Evolutionary conservation across 2,888 invertebrate species (phyloP), one percentile per base, ranked within the genome.

Genomic region (Bursaphelenchus okinawaensis): DNA sequence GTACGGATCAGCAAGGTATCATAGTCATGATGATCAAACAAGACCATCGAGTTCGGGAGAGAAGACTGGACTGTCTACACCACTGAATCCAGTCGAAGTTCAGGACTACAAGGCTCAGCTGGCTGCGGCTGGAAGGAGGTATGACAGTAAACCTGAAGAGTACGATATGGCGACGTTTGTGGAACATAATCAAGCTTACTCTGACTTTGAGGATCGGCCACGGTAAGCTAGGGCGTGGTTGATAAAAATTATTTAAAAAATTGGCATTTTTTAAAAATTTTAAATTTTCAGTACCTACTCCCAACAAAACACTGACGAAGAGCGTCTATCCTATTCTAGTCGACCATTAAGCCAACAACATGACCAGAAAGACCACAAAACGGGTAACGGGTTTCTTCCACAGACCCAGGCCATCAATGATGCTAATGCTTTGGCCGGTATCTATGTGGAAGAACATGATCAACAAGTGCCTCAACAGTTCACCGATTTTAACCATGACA

Each of bases 91-190:
- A 8, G n/a, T 59, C 24, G 69, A 70, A 19, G 55, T 29, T 19
- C 27, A 31, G 20, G 60, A 58, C 7, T 69, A 69, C 28, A 65
- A 60, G 58, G 70, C 69, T 19, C 65, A 70, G 22, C 54, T 69
- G 55, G 69, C 55, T 22, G 69, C 69, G 20, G 27, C 69, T 26
- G 69, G 69, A 1, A 55, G 69, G 19, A 51, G 65, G n/a, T 68
- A 68, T 52, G 69, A 70, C 24, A 68, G 68, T 29, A n/a, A 57
- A 23, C 51, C 60, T n/a, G 60, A 59, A 1, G 60, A 59, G n/a
- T 40, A 40, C n/a, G 40, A 40, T 4, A 16, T 40, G 16, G 16
- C 40, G 3, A n/a, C 40, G n/a, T 40, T 4, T 40, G 40, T 40
- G 40, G 40, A 40, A 40, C 40, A 40, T 40, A 40, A 40, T 4